Base-by-base conservation (phyloP, 1,140 invertebrate species). In the Lordiphosa stackelbergi region DNA sequence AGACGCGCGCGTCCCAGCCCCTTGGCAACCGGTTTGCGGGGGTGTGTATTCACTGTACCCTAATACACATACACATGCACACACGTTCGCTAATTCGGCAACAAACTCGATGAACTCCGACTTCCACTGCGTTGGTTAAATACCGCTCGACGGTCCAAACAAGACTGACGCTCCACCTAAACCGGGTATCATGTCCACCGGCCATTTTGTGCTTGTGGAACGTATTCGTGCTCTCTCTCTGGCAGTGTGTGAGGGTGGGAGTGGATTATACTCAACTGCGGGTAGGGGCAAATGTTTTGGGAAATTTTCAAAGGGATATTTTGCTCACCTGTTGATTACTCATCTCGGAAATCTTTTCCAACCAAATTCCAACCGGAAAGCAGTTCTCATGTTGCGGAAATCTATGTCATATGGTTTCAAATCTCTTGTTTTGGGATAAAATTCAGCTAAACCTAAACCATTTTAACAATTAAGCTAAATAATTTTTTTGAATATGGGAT, bases 241-340 rank as follows among this genome's bases (percentile, higher is more conserved):
- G 6, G 16, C 13, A 61, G 46, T 35, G 42, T 12, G 37, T 45
- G 51, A 55, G 31, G 41, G 36, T 10, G 46, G 19, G 43, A 12
- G 10, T 12, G 9, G n/a, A 7, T 12, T 37, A 22, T 2, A 31
- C 6, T 31, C 24, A n/a, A 8, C 6, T 58, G 49, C 12, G 0
- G 3, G 43, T 28, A 81, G 75, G 77, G 62, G 77, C 24, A 43
- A 28, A 63, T 79, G 75, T 81, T 79, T 9, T 79, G 75, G 74
- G 74, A 79, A 74, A 74, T 79, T 68, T 51, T 1, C 3, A 2
- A 7, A 1, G 58, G 66, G 42, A 56, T 13, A 43, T 62, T 53
- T 35, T 28, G 1, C 28, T n/a, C 42, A 81, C 66, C 58, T 79
- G 74, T 81, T 81, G 71, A 47, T 38, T 2, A n/a, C 7, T 12